Conservation (phyloP, 2,113 vertebrate species). For the Ovibos moschatus region DNA sequence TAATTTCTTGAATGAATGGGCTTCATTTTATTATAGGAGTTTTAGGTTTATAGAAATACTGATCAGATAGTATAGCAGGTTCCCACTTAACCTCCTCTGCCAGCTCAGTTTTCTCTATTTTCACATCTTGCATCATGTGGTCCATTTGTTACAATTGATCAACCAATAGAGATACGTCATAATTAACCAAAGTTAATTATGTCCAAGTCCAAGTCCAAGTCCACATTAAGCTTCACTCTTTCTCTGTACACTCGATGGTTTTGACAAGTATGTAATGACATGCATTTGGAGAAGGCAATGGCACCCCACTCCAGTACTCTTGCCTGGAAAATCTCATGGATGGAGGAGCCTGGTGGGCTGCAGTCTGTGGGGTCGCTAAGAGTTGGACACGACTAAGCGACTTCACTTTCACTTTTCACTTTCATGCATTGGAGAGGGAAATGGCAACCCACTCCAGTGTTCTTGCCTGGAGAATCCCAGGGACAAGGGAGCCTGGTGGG, state of each 20-base stretch:
- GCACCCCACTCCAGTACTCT: too few species aligned
- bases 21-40: not conserved
- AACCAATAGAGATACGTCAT: not conserved
- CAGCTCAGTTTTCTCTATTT: not conserved
- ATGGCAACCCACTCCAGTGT: too few species aligned
- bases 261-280: not conserved
- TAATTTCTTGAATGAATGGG: not conserved
- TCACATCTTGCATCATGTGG: not conserved
- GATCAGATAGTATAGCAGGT: not conserved
- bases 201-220: not conserved
- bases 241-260: not conserved
- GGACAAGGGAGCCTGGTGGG: too few species aligned
- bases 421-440: too few species aligned
- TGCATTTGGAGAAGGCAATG: too few species aligned
- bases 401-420: too few species aligned
- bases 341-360: too few species aligned
- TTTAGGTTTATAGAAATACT: not conserved
- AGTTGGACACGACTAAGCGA: rapidly evolving
- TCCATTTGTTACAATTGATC: not conserved
- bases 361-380: too few species aligned
- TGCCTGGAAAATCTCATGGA: too few species aligned
- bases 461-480: too few species aligned
- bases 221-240: not conserved
- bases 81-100: not conserved
- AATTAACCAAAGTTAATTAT: not conserved